Percentiles rank a stretch among this genome's conserved stretches.
These are phyloP conservation scores for Brachionus rubens DNA, from an alignment of 1,140 invertebrate genomes.

Conservation along the genomic window DNA sequence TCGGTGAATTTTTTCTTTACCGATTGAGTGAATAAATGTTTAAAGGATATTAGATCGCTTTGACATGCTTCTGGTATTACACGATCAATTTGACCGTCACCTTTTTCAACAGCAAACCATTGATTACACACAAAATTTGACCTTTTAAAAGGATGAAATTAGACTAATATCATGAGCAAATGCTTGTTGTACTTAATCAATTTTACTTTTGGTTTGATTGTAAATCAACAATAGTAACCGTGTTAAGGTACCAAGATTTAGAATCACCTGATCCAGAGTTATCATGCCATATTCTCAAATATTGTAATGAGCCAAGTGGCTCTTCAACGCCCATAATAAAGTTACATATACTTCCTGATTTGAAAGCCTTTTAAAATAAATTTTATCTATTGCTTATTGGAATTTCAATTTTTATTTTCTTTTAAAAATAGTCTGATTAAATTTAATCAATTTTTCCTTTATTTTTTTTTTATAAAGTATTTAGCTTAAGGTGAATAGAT, in stretches of 20 bases:
- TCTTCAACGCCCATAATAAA: conserved; percentile 56
- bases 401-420: no score
- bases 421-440: no score
- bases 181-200: no score
- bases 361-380: conserved; percentile 50
- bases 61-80: conserved; percentile 58
- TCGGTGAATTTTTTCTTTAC: conserved; percentile 60
- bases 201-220: conserved; percentile 58
- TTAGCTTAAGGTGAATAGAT: no score
- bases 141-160: conserved; percentile 49
- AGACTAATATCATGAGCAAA: neutral
- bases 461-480: no score
- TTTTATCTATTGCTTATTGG: no score
- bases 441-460: no score
- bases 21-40: conserved; percentile 59
- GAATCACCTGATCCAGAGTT: conserved; percentile 56
- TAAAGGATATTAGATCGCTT: conserved; percentile 58
- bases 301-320: conserved; percentile 55
- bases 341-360: conserved; percentile 56
- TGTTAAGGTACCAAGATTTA: conserved; percentile 59
- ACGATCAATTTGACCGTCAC: conserved; percentile 59
- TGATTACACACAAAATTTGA: conserved; percentile 57
- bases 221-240: conserved; percentile 56
- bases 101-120: conserved; percentile 60
- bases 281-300: conserved; percentile 60